phyloP scores from a whole-genome alignment of 2,797 vertebrate genomes.

The Manis crassicaudata region DNA sequence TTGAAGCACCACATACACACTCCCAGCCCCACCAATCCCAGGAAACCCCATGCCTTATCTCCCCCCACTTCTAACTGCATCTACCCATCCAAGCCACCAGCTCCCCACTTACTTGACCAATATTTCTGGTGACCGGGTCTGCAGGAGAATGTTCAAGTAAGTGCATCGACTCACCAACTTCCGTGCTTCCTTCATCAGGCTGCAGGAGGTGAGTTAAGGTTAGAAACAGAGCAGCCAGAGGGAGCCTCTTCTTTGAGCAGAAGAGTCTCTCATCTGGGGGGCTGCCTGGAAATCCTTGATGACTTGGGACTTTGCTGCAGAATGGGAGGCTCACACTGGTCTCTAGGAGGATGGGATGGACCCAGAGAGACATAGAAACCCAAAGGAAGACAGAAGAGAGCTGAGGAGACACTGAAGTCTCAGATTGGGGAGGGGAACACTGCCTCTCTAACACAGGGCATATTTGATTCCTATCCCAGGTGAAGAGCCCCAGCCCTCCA shows the following conservation, averaged over 20 bases:
- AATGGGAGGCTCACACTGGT: not conserved
- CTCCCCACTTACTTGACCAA: conserved; percentile 89
- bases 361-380: not conserved
- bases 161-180: conserved; percentile 98
- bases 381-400: not conserved
- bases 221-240: not conserved
- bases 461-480: not conserved
- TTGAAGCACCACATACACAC: not conserved
- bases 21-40: not conserved
- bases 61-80: not conserved
- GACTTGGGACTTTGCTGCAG: not conserved
- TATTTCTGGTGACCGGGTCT: conserved; percentile 93
- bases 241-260: not conserved
- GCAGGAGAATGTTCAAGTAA: conserved; percentile 96
- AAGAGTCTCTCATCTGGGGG: not conserved
- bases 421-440: not conserved
- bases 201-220: conserved; percentile 69
- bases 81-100: not conserved
- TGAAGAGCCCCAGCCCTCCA: not conserved
- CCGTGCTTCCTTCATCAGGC: conserved; percentile 96
- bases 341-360: not conserved
- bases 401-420: not conserved
- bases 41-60: not conserved
- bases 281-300: not conserved
- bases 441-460: not conserved